Conservation (phyloP, 2,113 vertebrate genomes). For the Lophius piscatorius region DNA sequence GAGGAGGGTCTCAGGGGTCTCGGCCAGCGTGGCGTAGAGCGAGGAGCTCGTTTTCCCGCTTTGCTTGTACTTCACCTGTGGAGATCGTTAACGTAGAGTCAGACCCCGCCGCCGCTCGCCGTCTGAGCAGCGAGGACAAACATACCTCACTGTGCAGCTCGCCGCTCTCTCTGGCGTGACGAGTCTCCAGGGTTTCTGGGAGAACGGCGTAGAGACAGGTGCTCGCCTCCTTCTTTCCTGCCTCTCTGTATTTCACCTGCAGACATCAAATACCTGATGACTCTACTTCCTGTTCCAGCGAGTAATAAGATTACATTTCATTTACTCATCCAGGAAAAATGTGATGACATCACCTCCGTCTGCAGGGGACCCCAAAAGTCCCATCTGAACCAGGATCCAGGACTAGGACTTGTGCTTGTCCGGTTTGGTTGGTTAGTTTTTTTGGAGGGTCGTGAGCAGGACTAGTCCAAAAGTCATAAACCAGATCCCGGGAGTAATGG, state of each 20-base stretch:
- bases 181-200: slow-evolving; percentile 46
- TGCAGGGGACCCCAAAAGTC: too few relatives aligned
- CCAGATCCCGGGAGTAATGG: too few relatives aligned
- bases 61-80: slow-evolving; percentile 85
- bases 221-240: slow-evolving; percentile 24
- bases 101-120: neutral
- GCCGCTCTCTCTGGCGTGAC: slow-evolving; percentile 40
- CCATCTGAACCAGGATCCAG: too few relatives aligned
- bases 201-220: slow-evolving; percentile 39
- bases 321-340: too few relatives aligned
- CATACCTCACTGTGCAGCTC: slow-evolving; percentile 53
- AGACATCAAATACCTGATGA: neutral
- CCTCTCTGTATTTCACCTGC: slow-evolving; percentile 87
- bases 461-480: too few relatives aligned
- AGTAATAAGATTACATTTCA: too few relatives aligned
- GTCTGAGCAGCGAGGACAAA: neutral
- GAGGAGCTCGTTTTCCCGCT: slow-evolving; percentile 76
- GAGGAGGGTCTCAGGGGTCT: slow-evolving; percentile 86
- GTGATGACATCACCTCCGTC: too few relatives aligned
- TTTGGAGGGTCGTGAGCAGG: too few relatives aligned
- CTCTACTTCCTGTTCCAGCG: too few relatives aligned
- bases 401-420: too few relatives aligned
- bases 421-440: too few relatives aligned
- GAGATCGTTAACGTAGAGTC: neutral
- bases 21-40: slow-evolving; percentile 85